Conservation (phyloP, 2,888 invertebrate species). For the Drosophila suboccidentalis region DNA sequence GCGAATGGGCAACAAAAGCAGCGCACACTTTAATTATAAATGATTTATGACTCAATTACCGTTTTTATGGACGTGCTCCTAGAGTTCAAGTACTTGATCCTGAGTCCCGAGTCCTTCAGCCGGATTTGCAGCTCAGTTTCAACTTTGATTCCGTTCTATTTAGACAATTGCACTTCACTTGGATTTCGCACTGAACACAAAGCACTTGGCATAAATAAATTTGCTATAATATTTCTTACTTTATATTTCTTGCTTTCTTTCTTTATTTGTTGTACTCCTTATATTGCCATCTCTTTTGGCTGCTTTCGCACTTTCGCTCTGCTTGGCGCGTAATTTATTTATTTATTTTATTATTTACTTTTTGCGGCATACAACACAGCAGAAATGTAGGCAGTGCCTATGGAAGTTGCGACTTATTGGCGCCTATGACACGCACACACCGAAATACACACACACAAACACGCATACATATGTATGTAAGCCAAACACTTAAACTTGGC, state of each 20-base stretch:
- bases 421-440: conserved; percentile 41
- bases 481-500: conserved; percentile 51
- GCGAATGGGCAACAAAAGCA: conserved; percentile 20
- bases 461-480: conserved; percentile 13
- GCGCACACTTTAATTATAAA: conserved; percentile 53
- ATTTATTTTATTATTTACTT: conserved; percentile 34
- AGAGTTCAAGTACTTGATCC: conserved; percentile 9
- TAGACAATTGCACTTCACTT: conserved; percentile 56
- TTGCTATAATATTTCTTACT: conserved; percentile 38
- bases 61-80: conserved; percentile 45
- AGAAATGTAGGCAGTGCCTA: conserved; percentile 47
- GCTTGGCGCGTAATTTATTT: conserved; percentile 38
- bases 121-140: conserved; percentile 6
- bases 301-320: not conserved
- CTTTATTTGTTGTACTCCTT: not conserved
- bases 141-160: conserved; percentile 22
- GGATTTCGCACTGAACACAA: conserved; percentile 30
- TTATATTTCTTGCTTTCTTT: conserved; percentile 8
- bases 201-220: conserved; percentile 39
- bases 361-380: conserved; percentile 31
- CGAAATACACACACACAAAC: conserved; percentile 16
- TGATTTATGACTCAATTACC: conserved; percentile 73
- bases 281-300: conserved; percentile 22
- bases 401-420: conserved; percentile 48
- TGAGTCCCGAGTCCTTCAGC: not conserved